These are phyloP conservation scores for Ciconia stormi DNA, from an alignment of 2,113 vertebrate species.

Conservation along the genomic window DNA sequence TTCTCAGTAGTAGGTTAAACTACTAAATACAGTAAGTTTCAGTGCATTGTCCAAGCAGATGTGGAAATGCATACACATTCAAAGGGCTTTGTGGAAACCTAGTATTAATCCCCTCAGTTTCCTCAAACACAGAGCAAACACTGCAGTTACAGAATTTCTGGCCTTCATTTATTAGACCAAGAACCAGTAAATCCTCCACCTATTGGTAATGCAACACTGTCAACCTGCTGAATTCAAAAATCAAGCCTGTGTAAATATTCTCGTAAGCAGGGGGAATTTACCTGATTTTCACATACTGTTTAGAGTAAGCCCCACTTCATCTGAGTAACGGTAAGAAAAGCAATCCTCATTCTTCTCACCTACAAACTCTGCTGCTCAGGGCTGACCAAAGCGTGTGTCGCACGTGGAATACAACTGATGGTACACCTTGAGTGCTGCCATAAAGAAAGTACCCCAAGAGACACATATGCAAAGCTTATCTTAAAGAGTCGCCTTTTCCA, in stretches of 20 bases:
- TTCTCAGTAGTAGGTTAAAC: conserved; percentile 26
- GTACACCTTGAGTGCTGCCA: not conserved
- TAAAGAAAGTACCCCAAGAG: not conserved
- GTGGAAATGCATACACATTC: conserved; percentile 33
- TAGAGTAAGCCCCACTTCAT: not conserved
- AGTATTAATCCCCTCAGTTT: not conserved
- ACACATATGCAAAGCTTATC: not conserved
- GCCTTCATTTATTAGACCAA: not conserved
- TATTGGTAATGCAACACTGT: not conserved
- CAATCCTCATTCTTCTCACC: accelerated
- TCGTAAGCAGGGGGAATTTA: not conserved
- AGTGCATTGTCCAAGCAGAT: conserved; percentile 2
- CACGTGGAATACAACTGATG: accelerated
- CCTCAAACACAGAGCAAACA: not conserved
- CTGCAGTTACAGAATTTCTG: not conserved
- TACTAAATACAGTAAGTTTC: not conserved
- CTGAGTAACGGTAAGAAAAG: not conserved
- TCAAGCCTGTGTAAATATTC: not conserved
- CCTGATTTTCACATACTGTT: not conserved
- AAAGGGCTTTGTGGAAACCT: conserved; percentile 28
- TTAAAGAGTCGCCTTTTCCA: not conserved
- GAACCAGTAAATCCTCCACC: not conserved
- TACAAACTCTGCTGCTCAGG: not conserved
- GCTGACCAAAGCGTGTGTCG: not conserved
- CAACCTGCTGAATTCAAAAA: not conserved